Evolutionary conservation across 2,797 vertebrate genomes (phyloP).

Genomic region (Sylvilagus floridanus): DNA sequence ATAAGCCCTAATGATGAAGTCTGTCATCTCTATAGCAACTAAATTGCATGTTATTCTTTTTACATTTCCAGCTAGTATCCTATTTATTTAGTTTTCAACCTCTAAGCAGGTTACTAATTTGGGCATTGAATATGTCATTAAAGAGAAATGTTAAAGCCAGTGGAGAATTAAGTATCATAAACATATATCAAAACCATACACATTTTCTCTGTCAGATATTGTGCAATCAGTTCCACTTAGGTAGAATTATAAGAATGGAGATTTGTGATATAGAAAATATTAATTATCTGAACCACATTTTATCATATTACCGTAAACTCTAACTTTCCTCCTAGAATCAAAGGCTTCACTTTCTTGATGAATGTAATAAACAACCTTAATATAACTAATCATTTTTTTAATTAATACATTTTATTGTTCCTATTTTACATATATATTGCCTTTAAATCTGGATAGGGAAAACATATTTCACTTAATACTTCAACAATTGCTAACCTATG

Average conservation of each 20-base stretch:
- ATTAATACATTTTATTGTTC: neutral
- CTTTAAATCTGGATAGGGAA: neutral
- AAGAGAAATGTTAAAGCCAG: slow-evolving; percentile 11
- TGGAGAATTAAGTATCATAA: slow-evolving; percentile 11
- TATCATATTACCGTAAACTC: neutral
- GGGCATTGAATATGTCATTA: neutral
- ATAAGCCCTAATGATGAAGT: neutral
- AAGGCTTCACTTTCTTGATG: neutral
- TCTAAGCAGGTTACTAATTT: slow-evolving; percentile 1
- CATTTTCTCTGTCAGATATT: neutral
- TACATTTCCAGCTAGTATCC: neutral
- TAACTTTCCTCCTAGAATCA: slow-evolving; percentile 11
- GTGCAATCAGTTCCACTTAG: neutral
- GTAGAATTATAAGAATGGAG: neutral
- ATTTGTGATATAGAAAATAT: slow-evolving; percentile 23
- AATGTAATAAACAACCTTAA: neutral
- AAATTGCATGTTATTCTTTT: slow-evolving; percentile 4
- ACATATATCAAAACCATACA: neutral
- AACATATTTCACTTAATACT: slow-evolving; percentile 7
- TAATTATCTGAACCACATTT: neutral
- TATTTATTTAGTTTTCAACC: neutral
- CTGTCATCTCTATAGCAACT: neutral
- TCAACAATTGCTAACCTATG: neutral
- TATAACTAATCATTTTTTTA: neutral
- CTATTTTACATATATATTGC: neutral